These are phyloP conservation scores for Oxyteleia sp. DNA, from an alignment of 2,888 invertebrate species.

Conservation along the genomic window DNA sequence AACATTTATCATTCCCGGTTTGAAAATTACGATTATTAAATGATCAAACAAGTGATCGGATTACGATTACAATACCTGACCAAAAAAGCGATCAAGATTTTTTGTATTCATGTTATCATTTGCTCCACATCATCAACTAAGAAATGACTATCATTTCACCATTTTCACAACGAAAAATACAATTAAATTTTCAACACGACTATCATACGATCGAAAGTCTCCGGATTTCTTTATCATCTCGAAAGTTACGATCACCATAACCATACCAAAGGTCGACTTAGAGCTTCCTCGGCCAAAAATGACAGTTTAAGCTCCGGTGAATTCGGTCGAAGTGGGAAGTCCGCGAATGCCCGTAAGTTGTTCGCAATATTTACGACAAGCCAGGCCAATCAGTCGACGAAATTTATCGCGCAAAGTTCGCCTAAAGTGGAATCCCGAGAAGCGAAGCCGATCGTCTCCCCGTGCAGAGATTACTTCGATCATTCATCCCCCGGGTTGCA, in stretches of 20 bases:
- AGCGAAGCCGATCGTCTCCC: constrained; percentile 16
- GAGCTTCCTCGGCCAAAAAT: constrained; percentile 20
- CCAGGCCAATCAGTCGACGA: constrained; percentile 47
- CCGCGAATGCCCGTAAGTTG: constrained; percentile 32
- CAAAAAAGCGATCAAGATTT: no score
- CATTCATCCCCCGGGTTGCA: constrained; percentile 1
- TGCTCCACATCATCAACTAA: no score
- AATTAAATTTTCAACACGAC: background rate
- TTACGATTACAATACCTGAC: no score
- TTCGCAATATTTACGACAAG: constrained; percentile 51
- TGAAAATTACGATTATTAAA: no score
- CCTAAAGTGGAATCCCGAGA: constrained; percentile 31
- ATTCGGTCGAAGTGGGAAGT: constrained; percentile 45
- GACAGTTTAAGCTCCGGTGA: constrained; percentile 37
- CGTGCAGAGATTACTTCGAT: constrained; percentile 29
- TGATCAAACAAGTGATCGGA: no score
- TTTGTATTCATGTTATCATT: no score
- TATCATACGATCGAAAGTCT: background rate
- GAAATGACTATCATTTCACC: background rate
- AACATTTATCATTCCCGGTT: no score
- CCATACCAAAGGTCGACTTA: background rate
- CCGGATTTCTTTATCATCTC: background rate
- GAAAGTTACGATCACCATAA: constrained; percentile 2
- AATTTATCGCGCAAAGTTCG: constrained; percentile 52
- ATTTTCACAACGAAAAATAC: background rate